A percentile compares a stretch with the other conserved stretches of the same genome.
These are phyloP conservation scores for Cyaniris semiargus DNA, from an alignment of 2,888 invertebrate species.

Conservation along the genomic window DNA sequence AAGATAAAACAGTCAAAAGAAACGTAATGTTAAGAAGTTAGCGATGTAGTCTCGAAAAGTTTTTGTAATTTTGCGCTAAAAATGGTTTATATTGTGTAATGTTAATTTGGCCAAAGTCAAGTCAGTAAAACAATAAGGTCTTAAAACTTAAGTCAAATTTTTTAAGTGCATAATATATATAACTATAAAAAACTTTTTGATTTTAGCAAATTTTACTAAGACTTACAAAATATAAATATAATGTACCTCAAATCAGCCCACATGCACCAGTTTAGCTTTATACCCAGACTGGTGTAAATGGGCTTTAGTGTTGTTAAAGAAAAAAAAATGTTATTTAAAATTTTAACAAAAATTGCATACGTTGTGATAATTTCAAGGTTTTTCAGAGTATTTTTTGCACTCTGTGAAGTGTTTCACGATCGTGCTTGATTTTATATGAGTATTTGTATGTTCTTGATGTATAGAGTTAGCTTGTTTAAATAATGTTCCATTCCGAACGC, in stretches of 20 bases:
- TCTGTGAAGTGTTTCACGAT: not conserved
- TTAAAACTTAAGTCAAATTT: not conserved
- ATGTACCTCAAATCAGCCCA: not conserved
- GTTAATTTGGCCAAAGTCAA: not conserved
- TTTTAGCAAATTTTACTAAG: not conserved
- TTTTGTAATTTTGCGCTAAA: not conserved
- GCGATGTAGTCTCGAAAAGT: not conserved
- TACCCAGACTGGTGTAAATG: too few relatives aligned
- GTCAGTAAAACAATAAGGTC: not conserved
- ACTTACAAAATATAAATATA: not conserved
- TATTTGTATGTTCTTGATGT: slow-evolving; percentile 22
- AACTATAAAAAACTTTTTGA: not conserved
- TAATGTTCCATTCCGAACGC: slow-evolving; percentile 25
- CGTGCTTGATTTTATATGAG: not conserved
- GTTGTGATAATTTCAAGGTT: slow-evolving; percentile 19
- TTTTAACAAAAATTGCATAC: slow-evolving; percentile 26
- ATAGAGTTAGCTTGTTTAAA: not conserved
- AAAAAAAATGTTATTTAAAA: not conserved
- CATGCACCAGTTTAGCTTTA: too few relatives aligned
- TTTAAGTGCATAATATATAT: not conserved
- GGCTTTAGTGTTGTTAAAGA: not conserved
- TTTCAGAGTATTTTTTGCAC: slow-evolving; percentile 3
- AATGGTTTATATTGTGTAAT: not conserved
- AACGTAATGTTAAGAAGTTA: not conserved
- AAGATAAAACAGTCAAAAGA: not conserved